Conservation (phyloP, 2,888 invertebrate species). For the Troides aeacus region DNA sequence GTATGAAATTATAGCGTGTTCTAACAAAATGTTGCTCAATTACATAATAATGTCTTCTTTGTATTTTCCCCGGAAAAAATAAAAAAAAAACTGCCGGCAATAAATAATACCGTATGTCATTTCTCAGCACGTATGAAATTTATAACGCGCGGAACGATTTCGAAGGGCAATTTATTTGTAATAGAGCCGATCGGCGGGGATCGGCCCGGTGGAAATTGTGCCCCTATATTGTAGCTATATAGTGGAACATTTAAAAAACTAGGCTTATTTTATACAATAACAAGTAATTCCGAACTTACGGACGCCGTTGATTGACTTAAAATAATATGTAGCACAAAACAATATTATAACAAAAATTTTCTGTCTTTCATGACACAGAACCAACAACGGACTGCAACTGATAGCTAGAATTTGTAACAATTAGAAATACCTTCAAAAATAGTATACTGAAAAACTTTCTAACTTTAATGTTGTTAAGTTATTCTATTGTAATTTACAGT, state of each 20-base stretch:
- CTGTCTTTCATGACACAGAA: no score
- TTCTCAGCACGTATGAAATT: conserved; percentile 81
- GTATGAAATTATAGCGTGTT: conserved; percentile 49
- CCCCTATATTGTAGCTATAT: conserved; percentile 22
- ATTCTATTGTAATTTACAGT: no score
- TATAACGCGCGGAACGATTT: conserved; percentile 74
- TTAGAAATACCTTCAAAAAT: no score
- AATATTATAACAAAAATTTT: no score
- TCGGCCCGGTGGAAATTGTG: conserved; percentile 42
- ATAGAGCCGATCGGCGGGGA: conserved; percentile 65
- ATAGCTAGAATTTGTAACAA: no score
- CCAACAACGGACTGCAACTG: no score
- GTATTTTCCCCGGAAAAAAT: conserved; percentile 63
- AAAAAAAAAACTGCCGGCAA: conserved; percentile 64
- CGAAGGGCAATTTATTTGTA: conserved; percentile 78
- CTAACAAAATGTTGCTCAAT: conserved; percentile 71
- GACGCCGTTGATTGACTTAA: no score
- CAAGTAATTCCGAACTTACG: no score
- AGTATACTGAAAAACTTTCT: no score
- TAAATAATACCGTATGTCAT: conserved; percentile 80
- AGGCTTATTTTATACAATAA: neutral
- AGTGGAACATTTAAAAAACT: neutral
- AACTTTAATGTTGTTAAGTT: no score
- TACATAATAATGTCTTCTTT: conserved; percentile 77
- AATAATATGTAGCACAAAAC: no score